phyloP scores from a whole-genome alignment of 2,113 vertebrate species.

The Pygathrix nemaeus region DNA sequence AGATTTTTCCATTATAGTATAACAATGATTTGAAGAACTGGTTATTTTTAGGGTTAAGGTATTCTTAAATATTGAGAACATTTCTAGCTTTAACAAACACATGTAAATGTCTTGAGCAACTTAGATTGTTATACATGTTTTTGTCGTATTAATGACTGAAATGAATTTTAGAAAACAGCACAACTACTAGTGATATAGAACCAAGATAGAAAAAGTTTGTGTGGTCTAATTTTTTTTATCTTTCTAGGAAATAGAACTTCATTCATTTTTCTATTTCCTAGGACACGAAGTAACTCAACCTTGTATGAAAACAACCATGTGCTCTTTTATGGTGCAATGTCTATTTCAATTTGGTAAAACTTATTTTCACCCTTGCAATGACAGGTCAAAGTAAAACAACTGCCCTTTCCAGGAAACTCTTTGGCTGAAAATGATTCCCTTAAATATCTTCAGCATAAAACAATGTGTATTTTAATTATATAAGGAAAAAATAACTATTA shows the following conservation, averaged over 20 bases:
- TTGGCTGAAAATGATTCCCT: background rate
- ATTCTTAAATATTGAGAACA: conserved; percentile 61
- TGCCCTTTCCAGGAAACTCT: background rate
- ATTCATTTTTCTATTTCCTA: background rate
- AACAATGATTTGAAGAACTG: conserved; percentile 26
- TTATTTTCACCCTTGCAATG: background rate
- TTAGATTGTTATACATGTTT: background rate
- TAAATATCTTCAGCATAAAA: background rate
- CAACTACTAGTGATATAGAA: conserved; percentile 63
- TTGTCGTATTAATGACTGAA: conserved; percentile 57
- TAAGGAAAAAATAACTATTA: background rate
- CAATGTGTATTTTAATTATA: background rate
- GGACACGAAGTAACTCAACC: background rate
- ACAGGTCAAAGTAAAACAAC: background rate
- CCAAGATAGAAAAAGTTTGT: conserved; percentile 36
- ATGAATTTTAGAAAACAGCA: conserved; percentile 61
- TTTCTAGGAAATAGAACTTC: background rate
- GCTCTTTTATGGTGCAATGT: background rate
- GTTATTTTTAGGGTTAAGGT: conserved; percentile 51
- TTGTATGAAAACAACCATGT: background rate
- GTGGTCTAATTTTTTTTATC: background rate
- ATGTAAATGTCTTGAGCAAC: conserved; percentile 59
- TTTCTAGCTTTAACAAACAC: conserved; percentile 62
- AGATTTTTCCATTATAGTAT: conserved; percentile 64
- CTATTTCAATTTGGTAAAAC: background rate